A percentile compares a stretch with the other conserved stretches of the same genome.
Evolutionary conservation across 2,113 vertebrate genomes (phyloP).

Genomic region (Misgurnus anguillicaudatus): DNA sequence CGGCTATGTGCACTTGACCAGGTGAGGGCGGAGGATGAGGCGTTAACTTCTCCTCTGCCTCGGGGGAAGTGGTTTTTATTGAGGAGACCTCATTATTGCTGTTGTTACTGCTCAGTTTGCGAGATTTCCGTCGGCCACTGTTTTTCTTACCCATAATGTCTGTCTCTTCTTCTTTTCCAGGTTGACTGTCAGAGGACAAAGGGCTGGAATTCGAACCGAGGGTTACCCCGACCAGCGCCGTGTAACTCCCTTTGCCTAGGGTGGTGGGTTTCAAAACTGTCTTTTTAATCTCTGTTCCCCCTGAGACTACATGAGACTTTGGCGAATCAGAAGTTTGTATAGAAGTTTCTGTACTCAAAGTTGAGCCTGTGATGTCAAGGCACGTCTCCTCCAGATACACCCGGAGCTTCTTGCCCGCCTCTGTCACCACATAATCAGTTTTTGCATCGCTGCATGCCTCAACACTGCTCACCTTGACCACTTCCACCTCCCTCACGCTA

Average conservation of each 20-base stretch:
- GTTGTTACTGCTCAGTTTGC: conserved; percentile 31
- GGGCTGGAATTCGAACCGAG: conserved; percentile 52
- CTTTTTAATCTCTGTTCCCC: conserved; percentile 60
- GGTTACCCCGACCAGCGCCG: conserved; percentile 59
- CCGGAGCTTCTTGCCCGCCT: conserved; percentile 67
- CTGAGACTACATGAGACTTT: conserved; percentile 57
- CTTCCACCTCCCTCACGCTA: conserved; percentile 66
- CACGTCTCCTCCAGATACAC: conserved; percentile 63
- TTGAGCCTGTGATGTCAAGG: conserved; percentile 6
- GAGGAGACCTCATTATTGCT: conserved; percentile 21
- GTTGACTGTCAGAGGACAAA: conserved; percentile 39
- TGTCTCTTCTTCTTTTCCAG: conserved; percentile 10
- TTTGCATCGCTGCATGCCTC: conserved; percentile 21
- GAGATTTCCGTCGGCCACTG: conserved; percentile 38
- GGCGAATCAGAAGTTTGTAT: conserved; percentile 37
- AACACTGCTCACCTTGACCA: conserved; percentile 48
- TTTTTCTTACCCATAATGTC: conserved; percentile 32
- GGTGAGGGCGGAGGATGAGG: conserved; percentile 63
- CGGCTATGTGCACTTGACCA: conserved; percentile 61
- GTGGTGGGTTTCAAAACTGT: conserved; percentile 51
- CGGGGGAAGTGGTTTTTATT: conserved; percentile 14
- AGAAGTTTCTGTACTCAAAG: conserved; percentile 41
- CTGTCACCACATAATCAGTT: conserved; percentile 59
- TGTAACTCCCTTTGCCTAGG: conserved; percentile 55
- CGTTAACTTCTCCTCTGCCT: conserved; percentile 36